phyloP scores from a whole-genome alignment of 1,140 invertebrate genomes.

The Sarcophaga bullata region DNA sequence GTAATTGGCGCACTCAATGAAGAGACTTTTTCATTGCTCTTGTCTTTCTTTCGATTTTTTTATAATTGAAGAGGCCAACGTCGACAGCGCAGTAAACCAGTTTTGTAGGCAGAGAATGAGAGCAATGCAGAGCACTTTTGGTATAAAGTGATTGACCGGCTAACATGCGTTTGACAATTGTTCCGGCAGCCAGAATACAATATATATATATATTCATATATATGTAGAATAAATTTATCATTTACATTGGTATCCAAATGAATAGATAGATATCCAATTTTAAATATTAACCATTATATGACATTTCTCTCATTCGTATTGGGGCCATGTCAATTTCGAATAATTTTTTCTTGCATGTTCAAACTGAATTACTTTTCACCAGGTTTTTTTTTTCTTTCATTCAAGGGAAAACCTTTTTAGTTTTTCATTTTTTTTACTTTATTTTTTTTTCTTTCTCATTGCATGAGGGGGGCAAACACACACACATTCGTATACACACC shows the following conservation, averaged over 20 bases:
- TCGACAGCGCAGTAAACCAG: background rate
- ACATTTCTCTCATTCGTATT: too few species aligned
- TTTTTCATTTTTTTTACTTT: background rate
- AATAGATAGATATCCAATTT: too few species aligned
- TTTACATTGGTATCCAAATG: too few species aligned
- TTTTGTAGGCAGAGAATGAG: slow-evolving; percentile 8
- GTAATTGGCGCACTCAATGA: slow-evolving; percentile 31
- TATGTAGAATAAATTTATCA: too few species aligned
- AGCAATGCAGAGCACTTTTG: background rate
- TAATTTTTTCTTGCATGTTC: too few species aligned
- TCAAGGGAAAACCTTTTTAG: background rate
- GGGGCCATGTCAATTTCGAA: too few species aligned
- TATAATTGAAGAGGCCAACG: background rate
- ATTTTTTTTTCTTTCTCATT: slow-evolving; percentile 17
- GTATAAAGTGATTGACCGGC: slow-evolving; percentile 31
- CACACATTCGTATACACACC: slow-evolving; percentile 9
- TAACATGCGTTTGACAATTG: slow-evolving; percentile 23
- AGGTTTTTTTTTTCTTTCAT: background rate
- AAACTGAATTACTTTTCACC: background rate
- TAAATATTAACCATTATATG: too few species aligned
- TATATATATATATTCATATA: background rate
- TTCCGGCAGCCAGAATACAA: slow-evolving; percentile 8
- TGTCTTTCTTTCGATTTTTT: background rate
- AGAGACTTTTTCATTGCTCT: background rate
- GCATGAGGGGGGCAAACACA: background rate